Percentiles rank a stretch among this genome's conserved stretches.
phyloP scores from a whole-genome alignment of 2,888 invertebrate genomes.

The Dromius quadrimaculatus region DNA sequence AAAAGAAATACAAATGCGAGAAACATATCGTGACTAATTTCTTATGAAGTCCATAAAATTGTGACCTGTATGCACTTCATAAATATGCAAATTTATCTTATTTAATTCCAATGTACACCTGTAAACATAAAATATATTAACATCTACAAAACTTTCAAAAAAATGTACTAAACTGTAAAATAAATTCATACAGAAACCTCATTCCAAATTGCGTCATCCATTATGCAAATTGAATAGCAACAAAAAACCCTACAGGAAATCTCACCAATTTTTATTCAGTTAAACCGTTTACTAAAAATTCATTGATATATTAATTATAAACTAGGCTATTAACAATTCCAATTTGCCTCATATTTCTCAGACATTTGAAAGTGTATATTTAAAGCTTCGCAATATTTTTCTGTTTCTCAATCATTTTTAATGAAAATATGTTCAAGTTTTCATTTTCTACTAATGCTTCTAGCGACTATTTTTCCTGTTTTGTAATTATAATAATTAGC shows the following conservation, averaged over 20 bases:
- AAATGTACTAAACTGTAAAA: not conserved
- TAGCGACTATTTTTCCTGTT: not conserved
- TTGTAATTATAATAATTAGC: not conserved
- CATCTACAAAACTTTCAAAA: not conserved
- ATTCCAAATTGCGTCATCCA: not conserved
- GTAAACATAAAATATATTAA: too few relatives aligned
- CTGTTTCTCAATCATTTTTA: not conserved
- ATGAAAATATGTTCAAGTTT: not conserved
- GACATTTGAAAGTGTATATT: not conserved
- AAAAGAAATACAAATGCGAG: too few relatives aligned
- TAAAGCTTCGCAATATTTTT: not conserved
- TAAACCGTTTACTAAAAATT: constrained; percentile 2
- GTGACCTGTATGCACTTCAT: not conserved
- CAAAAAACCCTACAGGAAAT: not conserved
- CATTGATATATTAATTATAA: constrained; percentile 4
- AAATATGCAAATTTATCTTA: not conserved
- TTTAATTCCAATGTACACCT: too few relatives aligned
- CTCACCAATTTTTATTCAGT: not conserved
- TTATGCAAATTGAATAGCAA: not conserved
- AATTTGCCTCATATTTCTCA: not conserved
- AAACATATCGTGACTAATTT: too few relatives aligned
- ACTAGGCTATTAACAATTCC: not conserved
- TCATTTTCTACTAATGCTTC: not conserved
- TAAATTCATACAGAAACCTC: not conserved
- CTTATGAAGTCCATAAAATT: too few relatives aligned